A percentile compares a stretch with the other conserved stretches of the same genome.
Evolutionary conservation across 2,113 vertebrate species (phyloP).

Genomic region (Suricata suricatta): DNA sequence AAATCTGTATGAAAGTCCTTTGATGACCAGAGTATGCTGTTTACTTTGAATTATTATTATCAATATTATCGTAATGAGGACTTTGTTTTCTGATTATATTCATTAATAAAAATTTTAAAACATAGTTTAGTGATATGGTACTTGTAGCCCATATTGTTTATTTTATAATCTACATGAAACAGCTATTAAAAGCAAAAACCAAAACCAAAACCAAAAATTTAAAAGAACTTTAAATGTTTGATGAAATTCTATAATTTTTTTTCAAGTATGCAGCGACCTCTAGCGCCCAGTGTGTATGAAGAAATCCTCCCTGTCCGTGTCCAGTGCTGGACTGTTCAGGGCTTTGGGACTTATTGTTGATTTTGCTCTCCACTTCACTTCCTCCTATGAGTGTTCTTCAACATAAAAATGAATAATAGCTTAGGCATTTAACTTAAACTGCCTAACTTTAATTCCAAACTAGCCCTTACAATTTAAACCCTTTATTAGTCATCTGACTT

Average conservation of each 20-base stretch:
- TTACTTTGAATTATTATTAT: background rate
- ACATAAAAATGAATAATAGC: background rate
- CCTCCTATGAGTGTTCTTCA: background rate
- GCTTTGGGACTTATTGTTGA: background rate
- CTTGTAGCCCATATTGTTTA: background rate
- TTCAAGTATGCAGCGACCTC: conserved; percentile 39
- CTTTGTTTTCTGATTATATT: background rate
- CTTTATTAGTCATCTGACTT: background rate
- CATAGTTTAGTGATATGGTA: background rate
- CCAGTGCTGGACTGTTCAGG: background rate
- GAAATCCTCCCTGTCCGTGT: background rate
- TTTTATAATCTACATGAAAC: background rate
- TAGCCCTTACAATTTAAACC: background rate
- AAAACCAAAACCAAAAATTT: background rate
- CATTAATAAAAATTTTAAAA: background rate
- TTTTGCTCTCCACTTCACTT: background rate
- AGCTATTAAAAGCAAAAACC: background rate
- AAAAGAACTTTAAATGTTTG: background rate
- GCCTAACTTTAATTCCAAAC: background rate
- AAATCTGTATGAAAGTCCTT: background rate
- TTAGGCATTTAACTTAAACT: background rate
- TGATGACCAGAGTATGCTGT: background rate
- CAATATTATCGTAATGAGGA: background rate
- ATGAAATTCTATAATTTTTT: background rate
- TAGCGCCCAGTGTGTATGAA: background rate